Evolutionary conservation across 2,888 invertebrate genomes (phyloP).

Genomic region (Hydriomena furcata): DNA sequence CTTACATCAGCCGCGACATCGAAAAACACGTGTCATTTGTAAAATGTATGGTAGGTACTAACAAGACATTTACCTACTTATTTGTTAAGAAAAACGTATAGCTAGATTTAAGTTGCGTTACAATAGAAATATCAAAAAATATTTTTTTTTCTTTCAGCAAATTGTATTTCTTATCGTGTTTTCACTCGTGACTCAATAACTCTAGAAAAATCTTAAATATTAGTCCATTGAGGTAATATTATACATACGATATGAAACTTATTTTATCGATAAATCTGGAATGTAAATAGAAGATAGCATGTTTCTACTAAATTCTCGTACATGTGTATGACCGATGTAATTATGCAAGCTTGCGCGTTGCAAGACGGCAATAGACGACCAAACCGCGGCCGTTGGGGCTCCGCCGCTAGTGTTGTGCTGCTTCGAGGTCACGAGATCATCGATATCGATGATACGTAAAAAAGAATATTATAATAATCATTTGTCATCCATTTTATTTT

Average conservation of each 20-base stretch:
- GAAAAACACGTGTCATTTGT: conserved; percentile 1
- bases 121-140: no score
- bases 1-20: conserved; percentile 17
- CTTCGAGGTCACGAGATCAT: conserved; percentile 63
- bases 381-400: conserved; percentile 55
- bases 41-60: no score
- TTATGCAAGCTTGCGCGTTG: conserved; percentile 66
- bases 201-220: no score
- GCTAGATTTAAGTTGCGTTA: no score
- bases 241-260: neutral
- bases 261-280: neutral
- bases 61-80: no score
- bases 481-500: no score
- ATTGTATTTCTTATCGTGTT: no score
- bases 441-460: conserved; percentile 75
- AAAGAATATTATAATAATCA: no score
- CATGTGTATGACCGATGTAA: conserved; percentile 53
- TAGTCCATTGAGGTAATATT: no score
- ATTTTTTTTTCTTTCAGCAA: no score
- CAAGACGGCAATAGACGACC: conserved; percentile 50
- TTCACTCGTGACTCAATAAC: no score
- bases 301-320: conserved; percentile 1
- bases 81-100: no score
- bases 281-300: conserved; percentile 14
- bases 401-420: conserved; percentile 46